Base-by-base conservation (phyloP, 2,888 invertebrate genomes). In the Andrena marginata region DNA sequence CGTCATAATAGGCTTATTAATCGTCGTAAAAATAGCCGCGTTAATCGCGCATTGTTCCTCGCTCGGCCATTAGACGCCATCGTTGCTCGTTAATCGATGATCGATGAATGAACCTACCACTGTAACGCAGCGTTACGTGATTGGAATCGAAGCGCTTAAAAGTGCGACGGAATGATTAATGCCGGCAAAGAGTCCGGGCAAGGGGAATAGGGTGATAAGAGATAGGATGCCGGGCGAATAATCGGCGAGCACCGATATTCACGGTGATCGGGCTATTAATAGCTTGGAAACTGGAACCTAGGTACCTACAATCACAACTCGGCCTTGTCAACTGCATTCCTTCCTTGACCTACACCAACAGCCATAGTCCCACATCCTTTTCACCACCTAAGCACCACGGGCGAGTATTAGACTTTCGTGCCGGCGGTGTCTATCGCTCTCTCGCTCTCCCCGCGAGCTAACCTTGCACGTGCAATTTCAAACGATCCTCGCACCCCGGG, bases 301-400 rank as follows among this genome's bases (percentile, higher is more conserved):
- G 84, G 85, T 91, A 88, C 85, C 87, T 84, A 87, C 89, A 88
- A 90, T 91, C 90, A 87, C 89, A 87, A 85, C 87, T 86, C 90
- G 92, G 92, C 93, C 93, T 93, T 93, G 93, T 93, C 92, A 92
- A 92, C 92, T 92, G 90, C 93, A 93, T 93, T 93, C 93, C 91
- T 93, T 92, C 93, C 93, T 93, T 93, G 93, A 93, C 93, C 93
- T 93, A 93, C 93, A 92, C 92, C 89, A 88, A 87, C 89, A 86
- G 59, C 86, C 87, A 74, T 87, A 87, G 87, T 88, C 87, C 86
- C 88, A 92, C 89, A 92, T 92, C 92, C 92, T 92, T 92, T 92
- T 92, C 86, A 86, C 90, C 84, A 89, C 71, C 85, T 82, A 76
- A 86, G 78, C 82, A 54, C 76, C 84, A 82, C 83, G 86, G 81